These are phyloP conservation scores for Alentia gelatinosa DNA, from an alignment of 2,888 invertebrate genomes.

Conservation along the genomic window DNA sequence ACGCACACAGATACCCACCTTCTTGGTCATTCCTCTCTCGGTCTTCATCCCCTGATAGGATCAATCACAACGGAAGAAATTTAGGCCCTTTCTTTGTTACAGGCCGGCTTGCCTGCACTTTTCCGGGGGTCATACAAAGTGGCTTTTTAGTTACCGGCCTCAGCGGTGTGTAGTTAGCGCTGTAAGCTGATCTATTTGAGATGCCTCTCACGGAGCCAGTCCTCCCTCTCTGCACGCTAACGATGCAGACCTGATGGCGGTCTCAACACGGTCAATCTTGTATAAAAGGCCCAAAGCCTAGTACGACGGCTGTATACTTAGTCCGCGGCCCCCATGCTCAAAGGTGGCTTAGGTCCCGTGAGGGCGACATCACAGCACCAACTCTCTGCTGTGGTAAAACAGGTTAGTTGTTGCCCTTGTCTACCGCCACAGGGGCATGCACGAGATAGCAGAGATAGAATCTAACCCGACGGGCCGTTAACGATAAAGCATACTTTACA, in stretches of 20 bases:
- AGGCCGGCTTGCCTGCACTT: no score
- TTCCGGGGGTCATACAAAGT: constrained; percentile 19
- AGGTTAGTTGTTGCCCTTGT: background rate
- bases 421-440: background rate
- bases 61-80: no score
- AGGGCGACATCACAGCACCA: background rate
- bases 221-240: background rate
- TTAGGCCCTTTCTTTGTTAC: no score
- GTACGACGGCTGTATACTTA: background rate
- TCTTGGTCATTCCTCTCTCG: no score
- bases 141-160: constrained; percentile 35
- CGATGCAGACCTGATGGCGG: constrained; percentile 8
- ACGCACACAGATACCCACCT: no score
- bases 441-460: background rate
- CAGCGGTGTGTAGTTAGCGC: background rate
- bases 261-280: constrained; percentile 27
- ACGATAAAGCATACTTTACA: background rate
- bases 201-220: background rate
- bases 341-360: constrained; percentile 11
- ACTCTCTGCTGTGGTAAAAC: background rate
- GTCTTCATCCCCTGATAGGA: no score
- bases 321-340: background rate
- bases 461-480: background rate
- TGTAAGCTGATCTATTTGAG: constrained; percentile 42
- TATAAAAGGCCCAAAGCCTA: constrained; percentile 20